Percentiles rank a stretch among this genome's conserved stretches.
Evolutionary conservation across 2,797 vertebrate species (phyloP).

Genomic region (Chiroxiphia lanceolata): DNA sequence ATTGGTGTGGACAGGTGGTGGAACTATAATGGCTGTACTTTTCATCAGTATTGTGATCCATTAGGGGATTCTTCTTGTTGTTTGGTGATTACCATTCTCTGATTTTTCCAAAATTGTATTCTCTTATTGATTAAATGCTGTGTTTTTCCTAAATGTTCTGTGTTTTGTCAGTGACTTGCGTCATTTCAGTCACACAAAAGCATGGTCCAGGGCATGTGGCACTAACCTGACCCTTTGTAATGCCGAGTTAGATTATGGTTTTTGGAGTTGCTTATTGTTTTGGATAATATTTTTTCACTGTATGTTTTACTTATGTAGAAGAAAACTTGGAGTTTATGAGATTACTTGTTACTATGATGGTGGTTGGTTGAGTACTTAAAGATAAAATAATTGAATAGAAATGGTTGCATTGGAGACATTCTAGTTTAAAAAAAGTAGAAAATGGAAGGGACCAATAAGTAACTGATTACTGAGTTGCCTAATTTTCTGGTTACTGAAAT

Average conservation of each 20-base stretch:
- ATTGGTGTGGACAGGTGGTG: not conserved
- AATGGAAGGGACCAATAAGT: not conserved
- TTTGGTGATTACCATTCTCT: not conserved
- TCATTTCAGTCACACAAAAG: not conserved
- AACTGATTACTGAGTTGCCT: not conserved
- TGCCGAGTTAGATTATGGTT: rapidly evolving
- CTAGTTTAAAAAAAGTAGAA: not conserved
- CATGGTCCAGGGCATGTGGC: too few species aligned
- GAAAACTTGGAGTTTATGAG: not conserved
- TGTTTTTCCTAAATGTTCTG: not conserved
- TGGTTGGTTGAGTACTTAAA: not conserved
- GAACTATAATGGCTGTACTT: not conserved
- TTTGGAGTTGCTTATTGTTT: not conserved
- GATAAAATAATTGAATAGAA: not conserved
- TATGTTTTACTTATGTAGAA: not conserved
- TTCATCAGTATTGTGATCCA: not conserved
- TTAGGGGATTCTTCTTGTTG: not conserved
- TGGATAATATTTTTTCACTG: not conserved
- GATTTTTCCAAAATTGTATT: not conserved
- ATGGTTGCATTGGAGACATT: not conserved
- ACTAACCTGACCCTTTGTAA: not conserved
- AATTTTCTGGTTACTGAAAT: not conserved
- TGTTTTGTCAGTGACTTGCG: not conserved
- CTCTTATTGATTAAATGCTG: not conserved
- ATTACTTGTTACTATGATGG: not conserved